Evolutionary conservation across 2,888 invertebrate genomes (phyloP).

Genomic region (Cyclophora punctaria): DNA sequence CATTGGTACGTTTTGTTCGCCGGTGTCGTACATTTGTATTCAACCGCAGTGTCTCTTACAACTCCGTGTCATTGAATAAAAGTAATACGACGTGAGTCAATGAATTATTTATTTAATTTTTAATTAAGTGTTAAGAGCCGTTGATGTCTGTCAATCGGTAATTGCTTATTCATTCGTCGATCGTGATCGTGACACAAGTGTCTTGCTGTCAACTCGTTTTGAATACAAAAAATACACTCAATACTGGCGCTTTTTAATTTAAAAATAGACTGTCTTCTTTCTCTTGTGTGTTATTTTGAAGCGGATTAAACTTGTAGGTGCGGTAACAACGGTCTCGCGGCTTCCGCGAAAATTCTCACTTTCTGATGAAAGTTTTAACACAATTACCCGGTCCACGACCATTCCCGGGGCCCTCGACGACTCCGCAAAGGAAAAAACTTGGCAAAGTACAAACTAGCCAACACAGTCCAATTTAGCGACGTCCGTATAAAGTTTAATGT

Average conservation of each 20-base stretch:
- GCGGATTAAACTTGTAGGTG: slow-evolving; percentile 62
- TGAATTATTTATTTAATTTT: slow-evolving; percentile 53
- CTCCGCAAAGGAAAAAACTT: slow-evolving; percentile 67
- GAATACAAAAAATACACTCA: slow-evolving; percentile 18
- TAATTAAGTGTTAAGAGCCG: slow-evolving; percentile 44
- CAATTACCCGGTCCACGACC: slow-evolving; percentile 66
- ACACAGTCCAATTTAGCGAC: slow-evolving; percentile 68
- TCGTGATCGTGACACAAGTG: slow-evolving; percentile 28
- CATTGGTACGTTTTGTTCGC: slow-evolving; percentile 26
- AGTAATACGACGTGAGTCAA: slow-evolving; percentile 37
- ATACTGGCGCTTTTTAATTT: slow-evolving; percentile 15
- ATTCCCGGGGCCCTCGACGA: slow-evolving; percentile 55
- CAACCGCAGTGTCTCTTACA: slow-evolving; percentile 34
- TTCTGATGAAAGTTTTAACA: slow-evolving; percentile 72
- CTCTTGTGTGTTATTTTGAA: slow-evolving; percentile 44
- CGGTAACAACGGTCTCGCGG: slow-evolving; percentile 45
- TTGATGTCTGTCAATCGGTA: slow-evolving; percentile 30
- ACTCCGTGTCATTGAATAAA: slow-evolving; percentile 48
- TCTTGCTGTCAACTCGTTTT: slow-evolving; percentile 18
- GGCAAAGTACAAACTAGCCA: slow-evolving; percentile 71
- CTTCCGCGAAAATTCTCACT: slow-evolving; percentile 66
- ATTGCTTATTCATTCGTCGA: slow-evolving; percentile 32
- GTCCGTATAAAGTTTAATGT: slow-evolving; percentile 71
- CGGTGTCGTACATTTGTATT: slow-evolving; percentile 50
- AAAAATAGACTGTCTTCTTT: slow-evolving; percentile 27